These are phyloP conservation scores for Spatulosminthurus flaviceps DNA, from an alignment of 2,888 invertebrate genomes.

Conservation along the genomic window DNA sequence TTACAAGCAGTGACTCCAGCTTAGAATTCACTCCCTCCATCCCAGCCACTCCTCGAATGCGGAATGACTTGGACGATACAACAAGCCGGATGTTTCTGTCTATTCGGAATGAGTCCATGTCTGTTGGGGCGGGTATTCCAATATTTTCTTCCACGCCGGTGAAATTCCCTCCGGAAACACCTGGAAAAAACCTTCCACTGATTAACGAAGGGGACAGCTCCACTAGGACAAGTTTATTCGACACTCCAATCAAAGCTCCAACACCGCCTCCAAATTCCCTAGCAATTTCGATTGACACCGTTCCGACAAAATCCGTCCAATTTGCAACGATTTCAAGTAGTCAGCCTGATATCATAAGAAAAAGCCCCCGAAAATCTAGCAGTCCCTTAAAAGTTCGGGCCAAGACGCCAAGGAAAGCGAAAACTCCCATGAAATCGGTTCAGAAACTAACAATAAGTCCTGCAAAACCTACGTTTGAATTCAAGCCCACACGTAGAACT, in stretches of 20 bases:
- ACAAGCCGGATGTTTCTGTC: slow-evolving; percentile 15
- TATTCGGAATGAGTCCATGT: slow-evolving; percentile 8
- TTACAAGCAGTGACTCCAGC: slow-evolving; percentile 38
- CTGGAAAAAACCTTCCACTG: slow-evolving; percentile 31
- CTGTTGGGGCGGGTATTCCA: background rate
- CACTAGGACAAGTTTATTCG: slow-evolving; percentile 34
- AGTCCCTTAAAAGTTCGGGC: background rate
- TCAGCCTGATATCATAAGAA: background rate
- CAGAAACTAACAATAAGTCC: slow-evolving; percentile 32
- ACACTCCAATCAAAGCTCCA: slow-evolving; percentile 33
- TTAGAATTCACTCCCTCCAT: slow-evolving; percentile 32
- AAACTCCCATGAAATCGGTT: slow-evolving; percentile 23
- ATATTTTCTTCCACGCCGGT: slow-evolving; percentile 36
- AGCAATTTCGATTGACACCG: background rate
- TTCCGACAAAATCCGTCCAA: background rate
- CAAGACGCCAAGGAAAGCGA: slow-evolving; percentile 16
- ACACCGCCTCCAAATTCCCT: background rate
- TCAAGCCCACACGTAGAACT: slow-evolving; percentile 12
- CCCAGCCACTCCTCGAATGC: slow-evolving; percentile 39
- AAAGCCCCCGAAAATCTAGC: slow-evolving; percentile 30
- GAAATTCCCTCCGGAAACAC: slow-evolving; percentile 38
- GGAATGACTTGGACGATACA: slow-evolving; percentile 21
- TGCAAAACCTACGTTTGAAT: background rate
- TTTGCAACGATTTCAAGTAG: background rate
- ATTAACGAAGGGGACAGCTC: slow-evolving; percentile 29